A percentile compares a stretch with the other conserved stretches of the same genome.
Evolutionary conservation across 2,797 vertebrate genomes (phyloP).

Genomic region (Amniataba percoides): DNA sequence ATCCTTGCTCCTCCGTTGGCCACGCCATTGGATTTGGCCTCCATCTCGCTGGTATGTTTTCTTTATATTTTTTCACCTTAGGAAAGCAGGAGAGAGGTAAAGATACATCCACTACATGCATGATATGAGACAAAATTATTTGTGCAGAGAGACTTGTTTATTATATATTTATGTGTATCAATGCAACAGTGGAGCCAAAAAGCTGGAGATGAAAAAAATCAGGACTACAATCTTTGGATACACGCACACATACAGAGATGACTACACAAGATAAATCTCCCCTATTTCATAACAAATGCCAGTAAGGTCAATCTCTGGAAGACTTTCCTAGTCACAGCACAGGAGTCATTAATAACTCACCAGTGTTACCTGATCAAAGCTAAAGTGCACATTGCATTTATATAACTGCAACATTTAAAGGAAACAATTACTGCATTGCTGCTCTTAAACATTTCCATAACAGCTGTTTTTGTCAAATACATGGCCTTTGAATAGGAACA

Average conservation of each 20-base stretch:
- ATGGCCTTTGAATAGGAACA: background rate
- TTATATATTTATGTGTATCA: background rate
- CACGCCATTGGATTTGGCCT: conserved; percentile 22
- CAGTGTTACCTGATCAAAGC: too few relatives aligned
- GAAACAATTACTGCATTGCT: too few relatives aligned
- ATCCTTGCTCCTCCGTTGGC: conserved; percentile 35
- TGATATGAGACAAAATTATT: background rate
- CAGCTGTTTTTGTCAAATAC: background rate
- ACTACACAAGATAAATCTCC: too few relatives aligned
- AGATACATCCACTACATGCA: background rate
- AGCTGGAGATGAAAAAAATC: background rate
- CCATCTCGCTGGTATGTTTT: conserved; percentile 32
- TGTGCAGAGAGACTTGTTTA: background rate
- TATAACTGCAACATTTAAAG: background rate
- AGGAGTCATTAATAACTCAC: background rate
- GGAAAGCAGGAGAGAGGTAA: background rate
- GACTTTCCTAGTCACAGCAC: background rate
- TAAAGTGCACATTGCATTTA: too few relatives aligned
- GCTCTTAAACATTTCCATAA: too few relatives aligned
- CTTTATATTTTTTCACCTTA: conserved; percentile 1
- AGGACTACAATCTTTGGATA: background rate
- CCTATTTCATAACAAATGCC: background rate
- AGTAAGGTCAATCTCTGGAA: background rate
- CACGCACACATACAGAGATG: background rate
- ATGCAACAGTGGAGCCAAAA: background rate